Evolutionary conservation across 2,888 invertebrate species (phyloP).

Genomic region (Idaea straminata): DNA sequence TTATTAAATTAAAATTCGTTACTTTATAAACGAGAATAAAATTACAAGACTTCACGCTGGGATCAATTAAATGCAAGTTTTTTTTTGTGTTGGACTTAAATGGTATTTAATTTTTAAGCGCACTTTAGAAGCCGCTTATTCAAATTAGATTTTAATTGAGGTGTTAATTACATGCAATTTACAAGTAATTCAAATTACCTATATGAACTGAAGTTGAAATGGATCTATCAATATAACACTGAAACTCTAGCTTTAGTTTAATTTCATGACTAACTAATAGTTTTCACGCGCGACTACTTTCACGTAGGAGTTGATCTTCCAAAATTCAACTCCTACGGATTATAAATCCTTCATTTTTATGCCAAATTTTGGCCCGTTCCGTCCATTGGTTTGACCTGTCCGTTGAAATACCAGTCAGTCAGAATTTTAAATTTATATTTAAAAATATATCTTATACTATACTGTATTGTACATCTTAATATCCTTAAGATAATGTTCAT

Average conservation of each 20-base stretch:
- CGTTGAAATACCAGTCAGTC: neutral
- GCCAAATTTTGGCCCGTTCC: too few relatives aligned
- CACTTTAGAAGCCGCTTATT: conserved; percentile 46
- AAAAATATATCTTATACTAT: neutral
- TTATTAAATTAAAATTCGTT: conserved; percentile 48
- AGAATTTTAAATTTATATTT: neutral
- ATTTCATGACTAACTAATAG: too few relatives aligned
- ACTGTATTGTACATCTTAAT: conserved; percentile 39
- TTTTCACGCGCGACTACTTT: too few relatives aligned
- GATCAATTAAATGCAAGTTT: conserved; percentile 53
- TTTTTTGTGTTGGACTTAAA: conserved; percentile 44
- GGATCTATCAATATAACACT: too few relatives aligned
- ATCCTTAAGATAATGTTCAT: conserved; percentile 60
- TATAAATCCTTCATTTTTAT: too few relatives aligned
- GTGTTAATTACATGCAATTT: conserved; percentile 25
- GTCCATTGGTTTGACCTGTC: too few relatives aligned
- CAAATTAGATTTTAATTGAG: conserved; percentile 43
- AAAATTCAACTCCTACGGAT: too few relatives aligned
- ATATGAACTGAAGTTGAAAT: neutral
- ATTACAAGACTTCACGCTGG: conserved; percentile 56
- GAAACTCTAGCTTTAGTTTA: too few relatives aligned
- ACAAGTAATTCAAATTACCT: conserved; percentile 13
- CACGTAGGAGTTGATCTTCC: too few relatives aligned
- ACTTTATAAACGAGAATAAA: conserved; percentile 50
- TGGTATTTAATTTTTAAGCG: conserved; percentile 34